Percentiles rank a stretch among this genome's conserved stretches.
phyloP scores from a whole-genome alignment of 2,113 vertebrate species.

The Urocolius indicus region DNA sequence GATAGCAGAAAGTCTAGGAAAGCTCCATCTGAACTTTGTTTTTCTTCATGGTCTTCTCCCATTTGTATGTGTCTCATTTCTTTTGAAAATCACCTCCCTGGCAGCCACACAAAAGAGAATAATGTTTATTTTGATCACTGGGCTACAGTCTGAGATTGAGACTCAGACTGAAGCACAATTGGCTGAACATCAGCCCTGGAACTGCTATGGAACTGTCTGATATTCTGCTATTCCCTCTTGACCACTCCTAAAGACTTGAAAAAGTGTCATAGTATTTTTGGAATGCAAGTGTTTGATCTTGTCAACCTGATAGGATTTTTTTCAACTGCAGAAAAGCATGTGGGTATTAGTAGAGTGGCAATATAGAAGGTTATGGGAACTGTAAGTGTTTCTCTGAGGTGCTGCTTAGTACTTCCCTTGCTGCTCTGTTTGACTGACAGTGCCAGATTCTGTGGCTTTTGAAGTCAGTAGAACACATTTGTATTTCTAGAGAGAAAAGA shows the following conservation, averaged over 20 bases:
- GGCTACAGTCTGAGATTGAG: background rate
- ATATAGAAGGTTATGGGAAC: background rate
- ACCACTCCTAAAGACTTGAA: background rate
- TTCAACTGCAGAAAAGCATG: background rate
- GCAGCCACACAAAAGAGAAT: background rate
- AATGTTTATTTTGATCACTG: background rate
- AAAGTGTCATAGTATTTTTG: background rate
- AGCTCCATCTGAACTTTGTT: background rate
- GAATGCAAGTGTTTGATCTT: background rate
- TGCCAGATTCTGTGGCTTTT: background rate
- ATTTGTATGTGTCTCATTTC: background rate
- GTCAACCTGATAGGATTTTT: background rate
- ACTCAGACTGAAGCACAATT: background rate
- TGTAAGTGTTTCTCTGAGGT: background rate
- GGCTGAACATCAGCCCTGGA: background rate
- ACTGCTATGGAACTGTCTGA: background rate
- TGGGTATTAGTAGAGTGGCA: background rate
- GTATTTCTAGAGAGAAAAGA: background rate
- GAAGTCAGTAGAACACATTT: background rate
- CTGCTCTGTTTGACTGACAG: background rate
- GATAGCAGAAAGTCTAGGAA: background rate
- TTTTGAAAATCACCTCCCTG: background rate
- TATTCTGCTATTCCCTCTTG: background rate
- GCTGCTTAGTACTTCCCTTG: background rate
- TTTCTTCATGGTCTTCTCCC: background rate